Evolutionary conservation across 2,113 vertebrate species (phyloP).

Genomic region (Aptenodytes patagonicus): DNA sequence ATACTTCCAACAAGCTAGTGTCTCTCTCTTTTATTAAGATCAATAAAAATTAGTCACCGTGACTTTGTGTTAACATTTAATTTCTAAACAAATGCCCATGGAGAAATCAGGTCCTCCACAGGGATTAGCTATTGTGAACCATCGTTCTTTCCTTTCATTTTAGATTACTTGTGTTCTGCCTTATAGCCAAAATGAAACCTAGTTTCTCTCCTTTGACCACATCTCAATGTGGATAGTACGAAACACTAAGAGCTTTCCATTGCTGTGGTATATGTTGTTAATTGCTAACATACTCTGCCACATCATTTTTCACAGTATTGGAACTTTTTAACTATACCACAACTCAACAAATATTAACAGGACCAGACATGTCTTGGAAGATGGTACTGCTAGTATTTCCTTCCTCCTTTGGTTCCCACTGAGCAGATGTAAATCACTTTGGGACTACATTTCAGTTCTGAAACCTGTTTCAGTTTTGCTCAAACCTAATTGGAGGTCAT

Average conservation of each 20-base stretch:
- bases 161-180: conserved; percentile 60
- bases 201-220: conserved; percentile 53
- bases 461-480: conserved; percentile 61
- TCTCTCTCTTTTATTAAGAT: background rate
- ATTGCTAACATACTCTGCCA: conserved; percentile 62
- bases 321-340: conserved; percentile 41
- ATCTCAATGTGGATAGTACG: conserved; percentile 50
- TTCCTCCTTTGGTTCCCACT: conserved; percentile 24
- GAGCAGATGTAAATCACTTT: conserved; percentile 51
- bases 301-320: conserved; percentile 49
- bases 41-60: background rate
- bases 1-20: background rate
- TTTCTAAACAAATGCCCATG: background rate
- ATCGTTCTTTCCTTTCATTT: conserved; percentile 26
- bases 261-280: conserved; percentile 50
- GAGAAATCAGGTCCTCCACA: background rate
- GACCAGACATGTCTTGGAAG: conserved; percentile 42
- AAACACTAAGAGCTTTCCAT: conserved; percentile 44
- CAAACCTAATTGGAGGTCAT: conserved; percentile 27
- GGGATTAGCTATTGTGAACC: background rate
- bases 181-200: conserved; percentile 61
- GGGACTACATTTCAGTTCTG: conserved; percentile 11
- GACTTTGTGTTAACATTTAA: background rate
- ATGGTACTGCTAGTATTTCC: conserved; percentile 38
- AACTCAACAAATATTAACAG: conserved; percentile 56